Evolutionary conservation across 1,140 invertebrate genomes (phyloP).

Genomic region (Drusus annulatus): DNA sequence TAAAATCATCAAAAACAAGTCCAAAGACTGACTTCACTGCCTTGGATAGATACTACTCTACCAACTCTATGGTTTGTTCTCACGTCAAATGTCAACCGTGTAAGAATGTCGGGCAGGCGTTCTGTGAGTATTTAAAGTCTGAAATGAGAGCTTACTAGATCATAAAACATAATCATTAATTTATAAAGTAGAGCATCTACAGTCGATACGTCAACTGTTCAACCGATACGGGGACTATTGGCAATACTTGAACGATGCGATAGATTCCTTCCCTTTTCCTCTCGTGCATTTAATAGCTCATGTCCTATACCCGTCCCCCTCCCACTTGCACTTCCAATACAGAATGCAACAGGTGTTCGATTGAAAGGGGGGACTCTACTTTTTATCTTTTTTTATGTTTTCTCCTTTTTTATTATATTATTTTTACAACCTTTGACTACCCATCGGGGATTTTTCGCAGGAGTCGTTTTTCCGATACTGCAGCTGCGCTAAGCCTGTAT

Average conservation of each 20-base stretch:
- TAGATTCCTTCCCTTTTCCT: slow-evolving; percentile 25
- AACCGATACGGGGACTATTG: slow-evolving; percentile 36
- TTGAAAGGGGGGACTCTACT: slow-evolving; percentile 47
- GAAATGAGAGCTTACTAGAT: too few relatives aligned
- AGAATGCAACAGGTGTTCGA: slow-evolving; percentile 27
- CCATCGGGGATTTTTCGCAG: slow-evolving; percentile 56
- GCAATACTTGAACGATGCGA: slow-evolving; percentile 44
- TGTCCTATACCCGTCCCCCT: slow-evolving; percentile 11
- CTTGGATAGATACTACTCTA: too few relatives aligned
- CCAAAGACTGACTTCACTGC: too few relatives aligned
- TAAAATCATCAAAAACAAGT: too few relatives aligned
- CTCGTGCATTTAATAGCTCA: neutral
- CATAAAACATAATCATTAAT: too few relatives aligned
- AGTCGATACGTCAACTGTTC: neutral
- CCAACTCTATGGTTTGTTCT: too few relatives aligned
- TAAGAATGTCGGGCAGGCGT: too few relatives aligned
- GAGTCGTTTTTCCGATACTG: slow-evolving; percentile 49
- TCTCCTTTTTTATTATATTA: slow-evolving; percentile 41
- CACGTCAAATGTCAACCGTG: too few relatives aligned
- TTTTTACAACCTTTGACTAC: slow-evolving; percentile 53
- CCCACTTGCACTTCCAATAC: slow-evolving; percentile 39
- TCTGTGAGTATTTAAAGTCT: too few relatives aligned
- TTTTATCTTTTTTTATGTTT: slow-evolving; percentile 29
- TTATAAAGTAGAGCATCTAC: neutral
- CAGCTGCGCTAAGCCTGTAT: neutral